Conservation (phyloP, 2,113 vertebrate genomes). For the Symphodus melops region DNA sequence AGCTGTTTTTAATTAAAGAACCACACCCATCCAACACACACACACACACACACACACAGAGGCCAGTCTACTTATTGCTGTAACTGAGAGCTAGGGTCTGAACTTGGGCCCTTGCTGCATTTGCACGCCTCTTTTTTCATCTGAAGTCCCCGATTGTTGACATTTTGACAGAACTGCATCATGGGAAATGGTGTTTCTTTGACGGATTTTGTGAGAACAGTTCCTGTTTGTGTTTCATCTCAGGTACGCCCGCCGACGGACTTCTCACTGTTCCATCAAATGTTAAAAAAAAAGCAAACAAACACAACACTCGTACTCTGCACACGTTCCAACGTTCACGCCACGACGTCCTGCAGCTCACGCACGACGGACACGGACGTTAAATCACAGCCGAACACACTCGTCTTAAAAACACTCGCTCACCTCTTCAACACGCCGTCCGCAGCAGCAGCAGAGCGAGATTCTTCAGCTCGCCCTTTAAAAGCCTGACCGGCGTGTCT, state of each 20-base stretch:
- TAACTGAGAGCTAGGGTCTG: no score
- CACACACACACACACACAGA: no score
- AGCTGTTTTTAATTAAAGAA: no score
- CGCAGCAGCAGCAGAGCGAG: constrained; percentile 32
- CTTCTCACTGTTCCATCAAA: no score
- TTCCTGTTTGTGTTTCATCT: not conserved
- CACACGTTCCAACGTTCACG: not conserved
- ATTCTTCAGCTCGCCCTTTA: constrained; percentile 59
- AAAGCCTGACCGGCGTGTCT: constrained; percentile 69
- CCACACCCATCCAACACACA: no score
- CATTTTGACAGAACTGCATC: not conserved
- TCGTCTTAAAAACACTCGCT: constrained; percentile 38
- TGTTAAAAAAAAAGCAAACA: no score
- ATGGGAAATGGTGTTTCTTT: not conserved
- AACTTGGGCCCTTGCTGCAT: no score
- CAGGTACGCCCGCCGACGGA: no score
- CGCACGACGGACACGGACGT: constrained; percentile 17
- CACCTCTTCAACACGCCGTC: constrained; percentile 53
- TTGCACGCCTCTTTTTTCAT: not conserved
- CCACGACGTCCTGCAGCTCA: constrained; percentile 10
- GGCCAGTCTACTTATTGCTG: no score
- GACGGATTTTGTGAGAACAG: not conserved
- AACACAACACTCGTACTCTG: not conserved
- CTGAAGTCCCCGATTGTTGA: no score
- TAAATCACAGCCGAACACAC: constrained; percentile 55